Base-by-base conservation (phyloP, 1,140 invertebrate species). In the Drosophila baimaii region DNA sequence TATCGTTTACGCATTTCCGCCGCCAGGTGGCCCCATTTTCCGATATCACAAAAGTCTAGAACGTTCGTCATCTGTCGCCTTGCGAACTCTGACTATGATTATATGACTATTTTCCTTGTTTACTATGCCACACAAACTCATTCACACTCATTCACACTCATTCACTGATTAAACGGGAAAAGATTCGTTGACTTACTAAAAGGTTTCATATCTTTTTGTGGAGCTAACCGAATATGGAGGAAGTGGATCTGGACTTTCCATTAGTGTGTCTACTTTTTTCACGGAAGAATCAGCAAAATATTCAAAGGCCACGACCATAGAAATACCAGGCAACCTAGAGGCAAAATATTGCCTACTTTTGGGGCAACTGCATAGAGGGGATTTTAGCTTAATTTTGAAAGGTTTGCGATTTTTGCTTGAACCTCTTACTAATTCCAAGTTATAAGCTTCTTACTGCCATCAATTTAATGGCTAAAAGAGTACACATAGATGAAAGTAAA, bases 41-140 rank as follows among this genome's bases (percentile, higher is more conserved):
- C 23, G 35, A 33, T 65, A 44, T 35, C 58, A 23, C 19, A 31
- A 31, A 7, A 31, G 7, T 31, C 2, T 21, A 21, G 13, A 35
- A 21, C 21, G 23, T 55, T 70, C 51, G 51, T 68, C 61, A 68
- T 51, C 21, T 49, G 17, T 13, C 13, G 31, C 17, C 13, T n/a
- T 21, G 13, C 13, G 43, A 19, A 12, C 41, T 21, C 29, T 21
- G 39, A 63, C 31, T 37, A 39, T 39, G 33, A 39, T 21, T 13
- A 31, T 13, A 51, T 49, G 59, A 49, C 43, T 68, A 47, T 27
- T 33, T 41, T 19, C 44, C n/a, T 47, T 51, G 61, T 25, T 68
- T 49, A 31, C 33, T 64, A 31, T 31, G 27, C 17, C 15, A 33
- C 51, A 23, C 31, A n/a, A n/a, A 37, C 43, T 47, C 43, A 49